These are phyloP conservation scores for Dynastes hyllus DNA, from an alignment of 2,888 invertebrate species.

Conservation along the genomic window DNA sequence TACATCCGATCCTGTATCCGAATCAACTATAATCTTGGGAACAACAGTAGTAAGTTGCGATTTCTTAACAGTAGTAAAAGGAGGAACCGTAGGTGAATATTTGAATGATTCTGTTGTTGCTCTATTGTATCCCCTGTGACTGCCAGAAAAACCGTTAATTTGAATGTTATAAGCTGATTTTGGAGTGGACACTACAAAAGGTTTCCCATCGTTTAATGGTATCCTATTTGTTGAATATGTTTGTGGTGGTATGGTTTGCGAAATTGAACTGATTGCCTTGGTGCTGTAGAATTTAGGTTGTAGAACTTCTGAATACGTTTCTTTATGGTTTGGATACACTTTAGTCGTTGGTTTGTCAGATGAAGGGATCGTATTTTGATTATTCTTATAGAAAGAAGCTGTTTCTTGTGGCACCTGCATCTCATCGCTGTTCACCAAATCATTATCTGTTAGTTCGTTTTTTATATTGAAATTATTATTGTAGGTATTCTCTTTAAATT, in stretches of 20 bases:
- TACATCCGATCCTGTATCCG: not conserved
- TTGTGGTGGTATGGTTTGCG: slow-evolving; percentile 61
- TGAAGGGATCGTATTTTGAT: slow-evolving; percentile 61
- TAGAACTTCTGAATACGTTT: slow-evolving; percentile 67
- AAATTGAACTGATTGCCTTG: slow-evolving; percentile 58
- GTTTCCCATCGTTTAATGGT: slow-evolving; percentile 67
- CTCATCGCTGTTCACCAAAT: slow-evolving; percentile 71
- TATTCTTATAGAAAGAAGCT: slow-evolving; percentile 80
- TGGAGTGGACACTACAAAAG: slow-evolving; percentile 63
- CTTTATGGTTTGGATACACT: slow-evolving; percentile 67
- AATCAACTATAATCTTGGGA: slow-evolving; percentile 32
- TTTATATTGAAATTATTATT: slow-evolving; percentile 28
- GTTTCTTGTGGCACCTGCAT: slow-evolving; percentile 85
- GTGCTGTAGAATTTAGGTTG: slow-evolving; percentile 60
- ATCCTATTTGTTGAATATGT: slow-evolving; percentile 63
- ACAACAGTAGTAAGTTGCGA: not conserved
- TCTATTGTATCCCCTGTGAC: not conserved
- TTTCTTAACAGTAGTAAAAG: slow-evolving; percentile 58
- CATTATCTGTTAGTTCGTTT: slow-evolving; percentile 45
- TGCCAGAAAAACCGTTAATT: not conserved
- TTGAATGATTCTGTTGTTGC: slow-evolving; percentile 52
- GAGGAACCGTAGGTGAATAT: slow-evolving; percentile 60
- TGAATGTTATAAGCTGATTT: slow-evolving; percentile 50
- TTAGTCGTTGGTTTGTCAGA: slow-evolving; percentile 58
- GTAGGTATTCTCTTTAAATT: slow-evolving; percentile 10